Base-by-base conservation (phyloP, 2,113 vertebrate species). In the Tragelaphus imberbis region DNA sequence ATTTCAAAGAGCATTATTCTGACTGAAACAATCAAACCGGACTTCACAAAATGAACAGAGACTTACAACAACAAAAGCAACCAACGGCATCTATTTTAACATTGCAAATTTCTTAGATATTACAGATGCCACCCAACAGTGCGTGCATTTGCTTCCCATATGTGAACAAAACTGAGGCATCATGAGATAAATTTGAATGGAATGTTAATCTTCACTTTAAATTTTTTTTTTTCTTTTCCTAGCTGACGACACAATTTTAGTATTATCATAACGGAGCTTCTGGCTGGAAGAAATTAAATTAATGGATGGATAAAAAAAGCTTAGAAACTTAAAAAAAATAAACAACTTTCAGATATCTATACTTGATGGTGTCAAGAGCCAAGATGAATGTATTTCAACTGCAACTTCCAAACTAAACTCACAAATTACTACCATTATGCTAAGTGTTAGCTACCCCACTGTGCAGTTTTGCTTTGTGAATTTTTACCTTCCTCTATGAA, bases 401-500 rank as follows among this genome's bases (percentile, higher is more conserved):
- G 98, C 98, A 99, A 99, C 99, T 99, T 99, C 98, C 98, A 99
- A 99, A 98, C 40, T 82, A 98, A 99, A 99, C 98, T 99, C 98
- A 99, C 98, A 99, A 98, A 99, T 99, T 99, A 99, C 99, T 99
- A 99, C 98, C 98, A 98, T 99, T 99, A 99, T 98, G 99, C 98
- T 99, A 99, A 99, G 99, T 98, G 99, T 97, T 98, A 98, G 98
- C 98, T 99, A 98, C 98, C 99, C 99, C 98, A 99, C 99, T 98
- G 99, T 99, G 99, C 99, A 99, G 99, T 98, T 99, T 99, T 99
- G 99, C 99, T 99, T 99, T 99, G 98, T 99, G 98, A 98, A 98
- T 99, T 99, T 99, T 99, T 99, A 99, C 99, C 99, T 99, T 99
- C 99, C 99, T 99, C 99, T 98, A 98, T 98, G 99, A 98, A 99